These are phyloP conservation scores for Lasioglossum leucozonium DNA, from an alignment of 2,888 invertebrate genomes.

Conservation along the genomic window DNA sequence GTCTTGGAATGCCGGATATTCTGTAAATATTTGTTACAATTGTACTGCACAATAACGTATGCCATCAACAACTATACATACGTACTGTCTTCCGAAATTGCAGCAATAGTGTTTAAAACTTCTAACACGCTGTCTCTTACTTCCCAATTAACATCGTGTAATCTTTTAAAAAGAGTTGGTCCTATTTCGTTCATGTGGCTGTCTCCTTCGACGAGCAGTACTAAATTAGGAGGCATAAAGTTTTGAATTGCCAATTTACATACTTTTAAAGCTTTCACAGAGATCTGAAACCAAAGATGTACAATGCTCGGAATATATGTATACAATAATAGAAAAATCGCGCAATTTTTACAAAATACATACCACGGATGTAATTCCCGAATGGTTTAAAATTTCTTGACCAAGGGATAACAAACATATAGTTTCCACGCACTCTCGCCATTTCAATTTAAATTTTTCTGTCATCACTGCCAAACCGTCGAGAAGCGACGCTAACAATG, in stretches of 20 bases:
- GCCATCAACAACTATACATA: conserved; percentile 20
- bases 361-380: conserved; percentile 86
- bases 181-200: conserved; percentile 88
- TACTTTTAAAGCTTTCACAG: conserved; percentile 89
- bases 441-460: conserved; percentile 89
- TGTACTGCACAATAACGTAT: neutral
- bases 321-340: neutral
- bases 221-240: conserved; percentile 92
- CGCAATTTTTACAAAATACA: neutral
- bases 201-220: conserved; percentile 89
- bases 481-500: conserved; percentile 88
- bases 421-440: conserved; percentile 92
- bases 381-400: conserved; percentile 86
- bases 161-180: conserved; percentile 88
- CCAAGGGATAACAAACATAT: conserved; percentile 87
- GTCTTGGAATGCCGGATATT: conserved; percentile 91
- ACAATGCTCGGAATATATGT: neutral
- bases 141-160: conserved; percentile 92
- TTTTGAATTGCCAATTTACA: conserved; percentile 90
- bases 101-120: conserved; percentile 89
- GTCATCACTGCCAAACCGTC: conserved; percentile 88
- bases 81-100: conserved; percentile 90
- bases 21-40: conserved; percentile 84
- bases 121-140: conserved; percentile 92
- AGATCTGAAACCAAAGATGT: conserved; percentile 85